Evolutionary conservation across 2,797 vertebrate species (phyloP).

Genomic region (Rhinogobio ventralis): DNA sequence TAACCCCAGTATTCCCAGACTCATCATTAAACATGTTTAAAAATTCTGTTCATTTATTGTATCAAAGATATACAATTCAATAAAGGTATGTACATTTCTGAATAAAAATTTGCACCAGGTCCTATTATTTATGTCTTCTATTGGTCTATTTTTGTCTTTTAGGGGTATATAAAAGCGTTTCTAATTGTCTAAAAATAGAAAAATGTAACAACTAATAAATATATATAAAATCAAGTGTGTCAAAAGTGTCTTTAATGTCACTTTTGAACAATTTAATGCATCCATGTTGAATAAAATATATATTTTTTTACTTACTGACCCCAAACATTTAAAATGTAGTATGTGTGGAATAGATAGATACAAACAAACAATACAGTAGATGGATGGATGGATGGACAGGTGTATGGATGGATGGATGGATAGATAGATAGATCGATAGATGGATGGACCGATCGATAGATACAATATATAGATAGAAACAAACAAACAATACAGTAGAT

Average conservation of each 20-base stretch:
- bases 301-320: too few relatives aligned
- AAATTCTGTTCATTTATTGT: constrained; percentile 62
- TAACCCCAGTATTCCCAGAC: constrained; percentile 62
- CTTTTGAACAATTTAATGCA: neutral
- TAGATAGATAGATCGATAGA: too few relatives aligned
- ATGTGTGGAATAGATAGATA: too few relatives aligned
- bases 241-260: neutral
- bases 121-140: neutral
- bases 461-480: too few relatives aligned
- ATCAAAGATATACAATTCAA: constrained; percentile 64
- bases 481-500: too few relatives aligned
- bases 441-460: too few relatives aligned
- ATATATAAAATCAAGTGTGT: too few relatives aligned
- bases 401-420: too few relatives aligned
- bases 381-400: too few relatives aligned
- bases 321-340: too few relatives aligned
- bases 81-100: constrained; percentile 66
- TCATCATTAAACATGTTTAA: constrained; percentile 64
- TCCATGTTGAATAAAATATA: neutral
- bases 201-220: too few relatives aligned
- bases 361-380: too few relatives aligned
- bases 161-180: neutral
- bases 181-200: neutral
- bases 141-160: neutral
- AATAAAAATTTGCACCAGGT: constrained; percentile 39